A percentile compares a stretch with the other conserved stretches of the same genome.
Conservation (phyloP, 1,140 invertebrate species). For the Listronotus bonariensis region DNA sequence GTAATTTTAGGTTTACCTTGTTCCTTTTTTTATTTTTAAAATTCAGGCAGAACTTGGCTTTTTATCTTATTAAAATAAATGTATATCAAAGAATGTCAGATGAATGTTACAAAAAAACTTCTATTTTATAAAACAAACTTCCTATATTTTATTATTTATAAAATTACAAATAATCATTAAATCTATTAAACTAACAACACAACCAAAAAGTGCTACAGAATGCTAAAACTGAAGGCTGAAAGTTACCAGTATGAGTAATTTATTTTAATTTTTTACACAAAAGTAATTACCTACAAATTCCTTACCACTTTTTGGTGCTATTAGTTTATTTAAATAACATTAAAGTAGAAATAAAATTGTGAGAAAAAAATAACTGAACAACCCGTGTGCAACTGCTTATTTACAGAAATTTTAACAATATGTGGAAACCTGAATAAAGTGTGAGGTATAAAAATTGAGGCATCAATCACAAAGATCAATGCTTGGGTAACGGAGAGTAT, state of each 20-base stretch:
- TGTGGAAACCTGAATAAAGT: constrained; percentile 35
- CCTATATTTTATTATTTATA: constrained; percentile 12
- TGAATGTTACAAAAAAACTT: not conserved
- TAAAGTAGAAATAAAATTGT: constrained; percentile 31
- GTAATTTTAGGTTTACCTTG: no score
- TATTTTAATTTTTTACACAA: no score
- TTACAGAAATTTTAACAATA: constrained; percentile 40
- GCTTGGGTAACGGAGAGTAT: constrained; percentile 24
- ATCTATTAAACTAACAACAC: not conserved
- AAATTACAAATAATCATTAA: constrained; percentile 13
- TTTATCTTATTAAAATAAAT: no score
- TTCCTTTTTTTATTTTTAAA: no score
- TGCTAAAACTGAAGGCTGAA: no score
- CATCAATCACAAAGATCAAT: constrained; percentile 24
- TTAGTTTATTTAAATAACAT: constrained; percentile 9
- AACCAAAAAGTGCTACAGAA: not conserved
- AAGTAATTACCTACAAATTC: not conserved
- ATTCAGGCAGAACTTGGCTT: no score
- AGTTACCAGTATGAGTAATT: no score
- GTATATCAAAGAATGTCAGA: no score
- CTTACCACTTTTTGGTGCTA: no score
- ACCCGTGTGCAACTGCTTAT: constrained; percentile 27
- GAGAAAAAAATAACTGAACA: constrained; percentile 35
- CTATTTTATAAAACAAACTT: not conserved
- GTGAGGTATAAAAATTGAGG: constrained; percentile 38